Conservation (phyloP, 2,113 vertebrate genomes). For the Spilogale gracilis region DNA sequence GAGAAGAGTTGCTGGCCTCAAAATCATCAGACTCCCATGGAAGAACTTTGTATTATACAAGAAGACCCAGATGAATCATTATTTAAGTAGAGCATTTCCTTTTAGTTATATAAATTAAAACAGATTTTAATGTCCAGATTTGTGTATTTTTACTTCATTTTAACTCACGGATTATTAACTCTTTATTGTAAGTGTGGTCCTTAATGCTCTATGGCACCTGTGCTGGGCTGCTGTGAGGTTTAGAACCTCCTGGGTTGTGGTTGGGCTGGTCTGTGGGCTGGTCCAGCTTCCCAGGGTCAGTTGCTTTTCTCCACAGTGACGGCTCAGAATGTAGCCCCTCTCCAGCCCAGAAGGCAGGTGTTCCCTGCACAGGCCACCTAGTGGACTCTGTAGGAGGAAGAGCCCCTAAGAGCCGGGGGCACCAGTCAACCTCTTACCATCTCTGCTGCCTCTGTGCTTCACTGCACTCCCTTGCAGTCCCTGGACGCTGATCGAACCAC, state of each 20-base stretch:
- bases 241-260: not conserved
- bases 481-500: not conserved
- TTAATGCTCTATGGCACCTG: not conserved
- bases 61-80: conserved; percentile 92
- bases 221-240: not conserved
- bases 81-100: conserved; percentile 88
- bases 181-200: not conserved
- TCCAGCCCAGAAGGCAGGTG: not conserved
- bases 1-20: conserved; percentile 92
- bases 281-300: not conserved
- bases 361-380: not conserved
- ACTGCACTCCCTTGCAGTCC: not conserved
- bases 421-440: not conserved
- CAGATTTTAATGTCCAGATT: conserved; percentile 28
- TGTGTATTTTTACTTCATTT: conserved; percentile 50
- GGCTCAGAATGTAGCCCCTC: not conserved
- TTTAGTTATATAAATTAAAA: conserved; percentile 70
- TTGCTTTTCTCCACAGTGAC: not conserved
- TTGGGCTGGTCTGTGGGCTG: not conserved
- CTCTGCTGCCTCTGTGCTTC: not conserved
- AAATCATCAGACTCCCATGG: conserved; percentile 84
- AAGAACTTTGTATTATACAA: conserved; percentile 91
- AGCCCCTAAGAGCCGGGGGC: not conserved
- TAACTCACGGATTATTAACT: not conserved
- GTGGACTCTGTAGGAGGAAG: not conserved